These are phyloP conservation scores for Chiridota heheva DNA, from an alignment of 35 echinoderm and acorn worm genomes.

Conservation along the genomic window DNA sequence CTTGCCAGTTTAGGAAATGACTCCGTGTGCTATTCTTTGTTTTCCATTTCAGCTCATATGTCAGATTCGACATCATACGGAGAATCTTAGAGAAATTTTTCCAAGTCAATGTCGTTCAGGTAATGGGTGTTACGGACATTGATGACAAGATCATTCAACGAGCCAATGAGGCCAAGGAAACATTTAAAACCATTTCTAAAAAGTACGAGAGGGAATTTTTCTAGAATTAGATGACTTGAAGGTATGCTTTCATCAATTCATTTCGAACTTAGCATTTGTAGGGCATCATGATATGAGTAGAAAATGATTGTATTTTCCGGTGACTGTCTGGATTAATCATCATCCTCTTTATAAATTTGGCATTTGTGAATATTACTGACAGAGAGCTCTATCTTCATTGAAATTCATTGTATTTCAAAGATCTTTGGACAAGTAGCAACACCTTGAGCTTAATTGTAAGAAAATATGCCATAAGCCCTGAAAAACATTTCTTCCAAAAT, in stretches of 20 bases:
- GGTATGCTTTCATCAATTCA: neutral
- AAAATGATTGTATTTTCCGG: too few species aligned
- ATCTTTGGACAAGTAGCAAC: too few species aligned
- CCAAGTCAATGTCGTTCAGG: conserved; percentile 74
- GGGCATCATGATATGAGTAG: too few species aligned
- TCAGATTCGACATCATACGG: conserved; percentile 92
- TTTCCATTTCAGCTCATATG: conserved; percentile 66
- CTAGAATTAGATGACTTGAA: conserved; percentile 65
- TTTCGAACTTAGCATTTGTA: too few species aligned
- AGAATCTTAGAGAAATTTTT: conserved; percentile 84
- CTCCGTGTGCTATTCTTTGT: neutral
- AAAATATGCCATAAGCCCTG: too few species aligned
- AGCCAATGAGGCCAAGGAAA: conserved; percentile 36
- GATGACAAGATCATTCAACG: conserved; percentile 95
- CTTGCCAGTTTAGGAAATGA: neutral
- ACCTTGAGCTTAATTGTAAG: too few species aligned
- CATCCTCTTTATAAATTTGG: too few species aligned
- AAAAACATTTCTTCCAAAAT: too few species aligned
- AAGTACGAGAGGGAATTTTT: conserved; percentile 77
- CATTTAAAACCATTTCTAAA: conserved; percentile 57
- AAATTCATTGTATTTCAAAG: too few species aligned
- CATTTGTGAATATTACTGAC: too few species aligned
- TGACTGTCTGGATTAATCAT: too few species aligned
- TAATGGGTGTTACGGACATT: conserved; percentile 98
- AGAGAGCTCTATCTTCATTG: too few species aligned